A percentile compares a stretch with the other conserved stretches of the same genome.
Conservation (phyloP, 2,113 vertebrate genomes). For the Gambusia holbrooki region DNA sequence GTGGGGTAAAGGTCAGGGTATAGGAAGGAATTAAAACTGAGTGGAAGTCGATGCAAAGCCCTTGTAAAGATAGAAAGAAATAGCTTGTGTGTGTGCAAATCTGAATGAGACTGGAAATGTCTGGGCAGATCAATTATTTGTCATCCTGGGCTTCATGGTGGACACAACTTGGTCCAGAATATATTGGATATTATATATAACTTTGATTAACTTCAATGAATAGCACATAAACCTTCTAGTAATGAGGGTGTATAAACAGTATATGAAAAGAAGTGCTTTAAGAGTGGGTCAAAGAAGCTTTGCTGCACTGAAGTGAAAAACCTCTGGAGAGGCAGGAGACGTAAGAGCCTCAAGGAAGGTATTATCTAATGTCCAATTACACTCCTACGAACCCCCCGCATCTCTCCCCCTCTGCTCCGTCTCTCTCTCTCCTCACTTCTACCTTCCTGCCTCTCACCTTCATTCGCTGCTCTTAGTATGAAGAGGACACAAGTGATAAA, state of each 20-base stretch:
- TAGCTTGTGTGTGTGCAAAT: too few species aligned
- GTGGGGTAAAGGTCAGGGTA: too few species aligned
- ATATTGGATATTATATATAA: too few species aligned
- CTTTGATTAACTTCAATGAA: too few species aligned
- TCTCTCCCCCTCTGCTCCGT: conserved; percentile 17
- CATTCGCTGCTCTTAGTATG: conserved; percentile 47
- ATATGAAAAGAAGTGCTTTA: not conserved
- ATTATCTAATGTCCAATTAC: conserved; percentile 71
- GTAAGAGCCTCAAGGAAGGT: conserved; percentile 57
- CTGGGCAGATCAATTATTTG: too few species aligned
- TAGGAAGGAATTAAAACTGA: too few species aligned
- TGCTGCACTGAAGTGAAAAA: conserved; percentile 44
- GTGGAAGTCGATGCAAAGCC: too few species aligned
- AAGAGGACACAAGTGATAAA: conserved; percentile 75
- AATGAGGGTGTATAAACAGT: not conserved
- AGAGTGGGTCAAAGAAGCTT: conserved; percentile 38
- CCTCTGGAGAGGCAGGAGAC: conserved; percentile 57
- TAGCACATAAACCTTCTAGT: too few species aligned
- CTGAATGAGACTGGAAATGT: too few species aligned
- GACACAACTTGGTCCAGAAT: too few species aligned
- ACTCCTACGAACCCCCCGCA: conserved; percentile 10
- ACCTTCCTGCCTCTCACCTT: conserved; percentile 41
- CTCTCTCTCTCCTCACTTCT: conserved; percentile 17
- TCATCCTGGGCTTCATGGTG: too few species aligned
- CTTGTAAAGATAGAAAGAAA: too few species aligned